Percentiles rank a stretch among this genome's conserved stretches.
Conservation (phyloP, 23 tunicate species). For the Styela plicata region DNA sequence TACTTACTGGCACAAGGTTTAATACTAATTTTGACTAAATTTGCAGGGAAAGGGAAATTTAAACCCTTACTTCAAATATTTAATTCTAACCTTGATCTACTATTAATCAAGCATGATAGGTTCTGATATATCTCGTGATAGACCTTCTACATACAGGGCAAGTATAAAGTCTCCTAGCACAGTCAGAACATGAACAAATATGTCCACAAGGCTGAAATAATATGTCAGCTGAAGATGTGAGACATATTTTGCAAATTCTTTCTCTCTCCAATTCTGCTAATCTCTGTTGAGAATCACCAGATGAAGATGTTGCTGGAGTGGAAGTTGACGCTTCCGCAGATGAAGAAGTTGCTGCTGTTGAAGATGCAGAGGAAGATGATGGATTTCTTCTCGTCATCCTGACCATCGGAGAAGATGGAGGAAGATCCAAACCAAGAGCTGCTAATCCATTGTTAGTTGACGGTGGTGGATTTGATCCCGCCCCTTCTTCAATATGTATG, state of each 20-base stretch:
- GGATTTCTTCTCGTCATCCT: not conserved
- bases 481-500: not conserved
- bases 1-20: too few relatives aligned
- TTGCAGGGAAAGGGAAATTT: too few relatives aligned
- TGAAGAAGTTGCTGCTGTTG: not conserved
- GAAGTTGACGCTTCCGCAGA: not conserved
- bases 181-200: not conserved
- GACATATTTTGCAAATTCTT: slow-evolving; percentile 1
- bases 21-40: too few relatives aligned
- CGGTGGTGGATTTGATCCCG: not conserved
- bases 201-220: slow-evolving; percentile 10
- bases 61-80: too few relatives aligned
- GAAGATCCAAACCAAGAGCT: not conserved
- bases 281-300: not conserved
- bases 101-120: slow-evolving; percentile 7
- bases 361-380: not conserved
- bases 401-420: not conserved
- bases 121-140: not conserved
- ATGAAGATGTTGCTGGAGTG: not conserved
- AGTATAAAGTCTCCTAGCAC: not conserved
- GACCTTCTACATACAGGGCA: slow-evolving; percentile 6
- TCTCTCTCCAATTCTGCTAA: not conserved
- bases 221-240: not conserved
- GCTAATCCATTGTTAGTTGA: not conserved
- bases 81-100: too few relatives aligned